A percentile compares a stretch with the other conserved stretches of the same genome.
These are phyloP conservation scores for Loriculus beryllinus DNA, from an alignment of 2,797 vertebrate species.

Conservation along the genomic window DNA sequence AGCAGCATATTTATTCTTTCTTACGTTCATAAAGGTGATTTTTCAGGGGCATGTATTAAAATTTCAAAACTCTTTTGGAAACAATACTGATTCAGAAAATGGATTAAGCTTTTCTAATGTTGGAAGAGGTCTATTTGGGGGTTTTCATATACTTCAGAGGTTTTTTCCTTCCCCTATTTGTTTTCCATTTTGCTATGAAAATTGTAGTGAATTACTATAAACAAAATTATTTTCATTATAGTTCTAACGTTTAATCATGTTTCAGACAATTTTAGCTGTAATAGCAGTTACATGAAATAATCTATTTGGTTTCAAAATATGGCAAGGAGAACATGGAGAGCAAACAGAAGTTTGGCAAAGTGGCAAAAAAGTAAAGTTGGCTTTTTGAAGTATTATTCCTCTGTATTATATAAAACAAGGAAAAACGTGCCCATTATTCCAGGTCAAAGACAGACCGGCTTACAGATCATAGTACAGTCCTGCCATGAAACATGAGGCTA, in stretches of 20 bases:
- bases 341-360: not conserved
- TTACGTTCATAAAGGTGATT: not conserved
- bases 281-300: not conserved
- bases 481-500: not conserved
- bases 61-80: not conserved
- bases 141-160: fast-evolving
- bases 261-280: not conserved
- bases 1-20: not conserved
- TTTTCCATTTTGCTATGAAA: not conserved
- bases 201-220: not conserved
- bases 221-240: not conserved
- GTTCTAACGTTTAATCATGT: not conserved
- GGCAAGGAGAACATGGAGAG: not conserved
- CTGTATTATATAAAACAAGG: not conserved
- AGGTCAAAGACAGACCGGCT: not conserved
- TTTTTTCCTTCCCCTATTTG: not conserved
- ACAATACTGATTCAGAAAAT: not conserved
- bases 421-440: not conserved
- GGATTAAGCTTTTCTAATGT: not conserved
- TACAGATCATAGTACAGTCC: not conserved
- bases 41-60: not conserved
- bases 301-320: not conserved
- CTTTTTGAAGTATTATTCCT: not conserved
- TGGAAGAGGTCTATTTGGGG: not conserved
- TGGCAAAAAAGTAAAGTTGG: not conserved